Conservation (phyloP, 2,888 invertebrate species). For the Plemyria rubiginata region DNA sequence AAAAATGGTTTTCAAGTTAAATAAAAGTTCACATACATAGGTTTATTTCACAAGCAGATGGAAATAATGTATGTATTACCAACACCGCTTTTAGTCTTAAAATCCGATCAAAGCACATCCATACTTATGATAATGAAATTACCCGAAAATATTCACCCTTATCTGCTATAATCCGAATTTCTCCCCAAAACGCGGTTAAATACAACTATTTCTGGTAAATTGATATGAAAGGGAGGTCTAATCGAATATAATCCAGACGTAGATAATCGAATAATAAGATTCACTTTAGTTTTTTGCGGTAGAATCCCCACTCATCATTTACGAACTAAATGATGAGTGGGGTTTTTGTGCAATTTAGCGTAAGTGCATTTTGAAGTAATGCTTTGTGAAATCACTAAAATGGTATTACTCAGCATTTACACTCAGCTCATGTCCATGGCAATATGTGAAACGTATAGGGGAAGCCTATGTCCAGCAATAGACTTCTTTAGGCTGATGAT, state of each 20-base stretch:
- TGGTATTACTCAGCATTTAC: too few species aligned
- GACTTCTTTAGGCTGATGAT: too few species aligned
- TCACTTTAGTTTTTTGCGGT: slow-evolving; percentile 64
- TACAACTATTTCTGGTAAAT: slow-evolving; percentile 73
- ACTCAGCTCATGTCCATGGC: too few species aligned
- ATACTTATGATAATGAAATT: slow-evolving; percentile 69
- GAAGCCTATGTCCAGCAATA: too few species aligned
- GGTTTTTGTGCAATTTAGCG: slow-evolving; percentile 29
- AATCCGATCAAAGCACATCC: slow-evolving; percentile 49
- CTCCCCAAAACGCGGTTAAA: slow-evolving; percentile 69
- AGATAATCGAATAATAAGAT: slow-evolving; percentile 71
- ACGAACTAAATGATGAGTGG: slow-evolving; percentile 38
- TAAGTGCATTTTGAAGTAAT: neutral
- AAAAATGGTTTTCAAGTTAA: too few species aligned
- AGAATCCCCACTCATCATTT: slow-evolving; percentile 20
- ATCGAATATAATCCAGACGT: slow-evolving; percentile 64
- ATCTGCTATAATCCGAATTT: slow-evolving; percentile 60
- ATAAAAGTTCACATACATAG: too few species aligned
- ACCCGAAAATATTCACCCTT: slow-evolving; percentile 67
- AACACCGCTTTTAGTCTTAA: slow-evolving; percentile 43
- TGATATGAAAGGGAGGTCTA: slow-evolving; percentile 73
- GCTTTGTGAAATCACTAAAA: neutral
- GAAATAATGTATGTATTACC: slow-evolving; percentile 31
- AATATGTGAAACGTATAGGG: too few species aligned
- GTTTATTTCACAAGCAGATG: slow-evolving; percentile 21